Percentiles rank a stretch among this genome's conserved stretches.
phyloP scores from a whole-genome alignment of 2,888 invertebrate genomes.

The Folsomia manolachei region DNA sequence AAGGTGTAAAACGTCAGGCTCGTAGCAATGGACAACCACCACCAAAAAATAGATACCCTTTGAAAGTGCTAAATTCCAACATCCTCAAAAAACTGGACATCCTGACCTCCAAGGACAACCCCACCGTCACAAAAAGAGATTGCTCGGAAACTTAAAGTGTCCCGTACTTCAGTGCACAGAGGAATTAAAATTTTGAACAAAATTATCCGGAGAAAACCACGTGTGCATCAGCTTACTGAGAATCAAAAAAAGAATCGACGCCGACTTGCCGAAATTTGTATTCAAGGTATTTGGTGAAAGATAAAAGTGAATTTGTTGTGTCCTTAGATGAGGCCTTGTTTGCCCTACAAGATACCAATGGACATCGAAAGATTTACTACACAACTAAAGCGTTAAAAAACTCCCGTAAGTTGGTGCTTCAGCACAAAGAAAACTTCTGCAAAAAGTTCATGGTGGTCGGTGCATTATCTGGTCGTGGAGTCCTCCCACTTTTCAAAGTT shows the following conservation, averaged over 20 bases:
- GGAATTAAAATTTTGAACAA: neutral
- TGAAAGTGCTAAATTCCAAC: neutral
- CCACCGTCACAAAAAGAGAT: neutral
- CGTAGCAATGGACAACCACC: neutral
- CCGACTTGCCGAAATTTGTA: slow-evolving; percentile 12
- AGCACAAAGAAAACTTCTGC: neutral
- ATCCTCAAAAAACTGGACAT: neutral
- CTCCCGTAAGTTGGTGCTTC: neutral
- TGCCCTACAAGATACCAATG: slow-evolving; percentile 10
- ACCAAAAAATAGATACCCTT: neutral
- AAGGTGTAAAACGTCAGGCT: neutral
- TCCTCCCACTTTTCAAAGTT: slow-evolving; percentile 20
- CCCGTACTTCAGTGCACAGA: neutral
- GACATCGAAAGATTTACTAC: slow-evolving; percentile 18
- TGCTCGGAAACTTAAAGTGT: neutral
- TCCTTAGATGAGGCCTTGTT: slow-evolving; percentile 29
- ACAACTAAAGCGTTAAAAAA: neutral
- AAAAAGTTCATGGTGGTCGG: slow-evolving; percentile 23
- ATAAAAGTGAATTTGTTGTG: slow-evolving; percentile 18
- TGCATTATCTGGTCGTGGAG: slow-evolving; percentile 15
- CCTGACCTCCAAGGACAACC: neutral
- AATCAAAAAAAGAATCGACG: neutral
- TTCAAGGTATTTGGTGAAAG: slow-evolving; percentile 11
- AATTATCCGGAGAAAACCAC: neutral
- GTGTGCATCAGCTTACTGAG: neutral